A percentile compares a stretch with the other conserved stretches of the same genome.
phyloP scores from a whole-genome alignment of 1,140 invertebrate species.

The Temnothorax curvispinosus region DNA sequence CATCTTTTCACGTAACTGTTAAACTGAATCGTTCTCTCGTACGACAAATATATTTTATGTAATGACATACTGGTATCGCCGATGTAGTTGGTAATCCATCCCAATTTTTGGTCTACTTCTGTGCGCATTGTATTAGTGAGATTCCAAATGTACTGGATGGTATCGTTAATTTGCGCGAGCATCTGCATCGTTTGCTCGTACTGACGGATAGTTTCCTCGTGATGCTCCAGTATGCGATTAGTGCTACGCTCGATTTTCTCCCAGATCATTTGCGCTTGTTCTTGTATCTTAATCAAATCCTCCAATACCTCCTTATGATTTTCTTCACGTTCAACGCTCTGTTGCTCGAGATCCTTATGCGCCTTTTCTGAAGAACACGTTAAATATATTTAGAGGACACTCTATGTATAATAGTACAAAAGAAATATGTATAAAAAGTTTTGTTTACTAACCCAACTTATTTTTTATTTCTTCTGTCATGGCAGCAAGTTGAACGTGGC shows the following conservation, averaged over 20 bases:
- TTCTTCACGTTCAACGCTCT: constrained; percentile 83
- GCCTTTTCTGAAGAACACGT: constrained; percentile 83
- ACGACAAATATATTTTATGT: constrained; percentile 17
- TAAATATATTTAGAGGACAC: constrained; percentile 22
- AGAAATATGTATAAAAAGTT: neutral
- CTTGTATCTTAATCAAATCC: constrained; percentile 87
- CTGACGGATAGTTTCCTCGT: constrained; percentile 85
- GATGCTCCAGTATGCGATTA: constrained; percentile 86
- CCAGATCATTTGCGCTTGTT: constrained; percentile 86
- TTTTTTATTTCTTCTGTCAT: constrained; percentile 87
- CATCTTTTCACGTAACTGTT: neutral
- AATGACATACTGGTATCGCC: constrained; percentile 85
- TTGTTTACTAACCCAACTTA: constrained; percentile 85
- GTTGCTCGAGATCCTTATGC: constrained; percentile 84
- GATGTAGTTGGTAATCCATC: constrained; percentile 87
- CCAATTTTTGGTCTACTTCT: constrained; percentile 86
- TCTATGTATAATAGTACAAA: neutral
- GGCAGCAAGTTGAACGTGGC: constrained; percentile 86
- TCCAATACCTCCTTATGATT: constrained; percentile 87
- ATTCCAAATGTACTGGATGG: constrained; percentile 86
- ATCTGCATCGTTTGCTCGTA: constrained; percentile 87
- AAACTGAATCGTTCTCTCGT: neutral
- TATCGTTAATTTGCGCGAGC: constrained; percentile 88
- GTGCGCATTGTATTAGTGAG: constrained; percentile 85
- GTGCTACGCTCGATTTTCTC: constrained; percentile 86